Evolutionary conservation across 1,140 invertebrate species (phyloP), one percentile per base, ranked within the genome.

Genomic region (Pinna nobilis): DNA sequence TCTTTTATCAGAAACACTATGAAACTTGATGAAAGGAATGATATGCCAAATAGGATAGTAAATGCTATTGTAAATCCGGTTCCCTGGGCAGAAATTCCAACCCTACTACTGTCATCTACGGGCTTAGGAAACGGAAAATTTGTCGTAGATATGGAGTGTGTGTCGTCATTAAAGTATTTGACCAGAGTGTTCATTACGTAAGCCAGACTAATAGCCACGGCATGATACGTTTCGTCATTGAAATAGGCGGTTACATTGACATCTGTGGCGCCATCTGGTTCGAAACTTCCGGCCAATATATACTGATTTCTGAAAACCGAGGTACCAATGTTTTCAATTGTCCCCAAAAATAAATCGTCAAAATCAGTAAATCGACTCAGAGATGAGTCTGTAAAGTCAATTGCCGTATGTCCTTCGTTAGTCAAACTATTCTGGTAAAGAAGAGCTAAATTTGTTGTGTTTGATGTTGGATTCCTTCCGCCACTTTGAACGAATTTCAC

Each of bases 1-100:
- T 93, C 92, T 77, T 92, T 90, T 47, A 93, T 91, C 2, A 92
- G 91, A 78, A 94, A 94, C 0, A 95, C 81, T 1, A 94, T 90
- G 74, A 93, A 93, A 67, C 93, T 93, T 0, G 93, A 90, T 1
- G 92, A 91, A 0, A 94, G 91, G 75, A 94, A 92, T 32, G 90
- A 89, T 77, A 92, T 81, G 0, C 91, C 91, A 77, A 92, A 92
- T 30, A 92, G 88, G 0, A 92, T 85, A 60, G 90, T 90, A n/a
- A 92, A 87, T 4, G 90, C 90, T 72, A 88, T 41, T 35, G 49
- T 41, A 23, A 47, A 11, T 3, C 44, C 35, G n/a, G 30, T n/a
- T 18, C 28, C 39, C 20, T 50, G 23, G 13, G 33, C 18, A 33
- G 32, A 5, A 15, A 65, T 3, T 32, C 25, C 3, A 18, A 32